Base-by-base conservation (phyloP, 2,113 vertebrate species). In the Neogale vison region DNA sequence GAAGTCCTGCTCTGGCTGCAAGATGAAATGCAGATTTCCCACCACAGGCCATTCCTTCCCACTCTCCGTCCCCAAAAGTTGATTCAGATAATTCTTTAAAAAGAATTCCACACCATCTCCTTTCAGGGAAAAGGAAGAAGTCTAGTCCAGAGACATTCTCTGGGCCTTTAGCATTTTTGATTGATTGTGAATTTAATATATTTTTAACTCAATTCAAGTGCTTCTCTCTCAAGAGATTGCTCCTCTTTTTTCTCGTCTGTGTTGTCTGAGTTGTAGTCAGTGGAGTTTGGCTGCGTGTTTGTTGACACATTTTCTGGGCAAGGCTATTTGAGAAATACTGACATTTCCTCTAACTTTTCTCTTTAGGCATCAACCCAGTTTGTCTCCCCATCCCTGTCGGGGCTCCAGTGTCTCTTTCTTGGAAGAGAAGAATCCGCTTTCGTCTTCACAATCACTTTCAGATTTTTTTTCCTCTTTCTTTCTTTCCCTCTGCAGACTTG, bases 321-420 rank as follows among this genome's bases (percentile, higher is more conserved):
- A 96, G 92, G 74, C 92, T 96, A 96, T 96, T 97, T 96, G 97
- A 97, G 97, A 98, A 96, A 88, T 71, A 85, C 92, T 98, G 96
- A 96, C 94, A 98, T 97, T 97, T 97, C 90, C 93, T 88, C 88
- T 96, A 94, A 90, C 96, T 98, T 98, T 98, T 93, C 98, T 98
- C 88, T 97, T 96, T 50, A 96, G 97, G 96, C 97, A 96, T 79
- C 94, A 81, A 45, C 95, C 85, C 95, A 95, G 87, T 96, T 93
- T 94, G 84, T 98, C 94, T 97, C 76, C 74, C 88, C 8, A 17
- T 74, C 74, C 76, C 84, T 92, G 76, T 79, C 92, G 95, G 72
- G 88, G 45, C 77, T 97, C 87, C 23, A 83, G 61, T 69, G 87
- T 95, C 93, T 95, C 92, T 93, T 91, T 97, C 90, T 93, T 95